phyloP scores from a whole-genome alignment of 2,113 vertebrate genomes.

The Vicugna pacos region DNA sequence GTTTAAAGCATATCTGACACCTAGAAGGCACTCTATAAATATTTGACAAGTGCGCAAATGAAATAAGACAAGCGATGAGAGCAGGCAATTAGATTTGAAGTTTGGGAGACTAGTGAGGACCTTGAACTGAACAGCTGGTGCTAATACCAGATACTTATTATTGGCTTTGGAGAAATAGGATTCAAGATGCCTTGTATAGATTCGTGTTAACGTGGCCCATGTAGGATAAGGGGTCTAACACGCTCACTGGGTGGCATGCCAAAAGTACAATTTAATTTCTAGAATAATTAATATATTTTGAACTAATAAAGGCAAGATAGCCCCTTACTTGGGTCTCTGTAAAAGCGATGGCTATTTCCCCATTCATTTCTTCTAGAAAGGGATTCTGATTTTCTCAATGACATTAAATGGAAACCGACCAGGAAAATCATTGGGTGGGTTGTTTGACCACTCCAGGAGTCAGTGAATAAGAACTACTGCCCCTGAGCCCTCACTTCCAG shows the following conservation, averaged over 20 bases:
- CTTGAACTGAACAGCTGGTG: not conserved
- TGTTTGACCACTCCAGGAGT: not conserved
- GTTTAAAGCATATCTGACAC: not conserved
- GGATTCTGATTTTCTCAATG: not conserved
- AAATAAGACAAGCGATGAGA: slow-evolving; percentile 39
- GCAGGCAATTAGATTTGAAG: not conserved
- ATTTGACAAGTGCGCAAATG: slow-evolving; percentile 39
- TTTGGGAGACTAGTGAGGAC: not conserved
- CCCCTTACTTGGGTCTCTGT: not conserved
- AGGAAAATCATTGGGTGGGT: not conserved
- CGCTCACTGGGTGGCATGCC: not conserved
- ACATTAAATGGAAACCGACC: not conserved
- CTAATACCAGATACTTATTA: not conserved
- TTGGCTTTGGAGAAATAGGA: not conserved
- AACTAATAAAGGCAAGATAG: not conserved
- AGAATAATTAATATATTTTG: not conserved
- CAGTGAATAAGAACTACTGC: not conserved
- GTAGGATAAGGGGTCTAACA: not conserved
- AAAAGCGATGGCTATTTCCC: not conserved
- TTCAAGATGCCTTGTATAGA: not conserved
- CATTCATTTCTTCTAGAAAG: not conserved
- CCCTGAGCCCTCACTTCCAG: not conserved
- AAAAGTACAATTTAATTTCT: not conserved
- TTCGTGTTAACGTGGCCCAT: not conserved
- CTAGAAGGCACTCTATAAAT: not conserved